A percentile compares a stretch with the other conserved stretches of the same genome.
These are phyloP conservation scores for Ylistrum balloti DNA, from an alignment of 1,140 invertebrate genomes.

Conservation along the genomic window DNA sequence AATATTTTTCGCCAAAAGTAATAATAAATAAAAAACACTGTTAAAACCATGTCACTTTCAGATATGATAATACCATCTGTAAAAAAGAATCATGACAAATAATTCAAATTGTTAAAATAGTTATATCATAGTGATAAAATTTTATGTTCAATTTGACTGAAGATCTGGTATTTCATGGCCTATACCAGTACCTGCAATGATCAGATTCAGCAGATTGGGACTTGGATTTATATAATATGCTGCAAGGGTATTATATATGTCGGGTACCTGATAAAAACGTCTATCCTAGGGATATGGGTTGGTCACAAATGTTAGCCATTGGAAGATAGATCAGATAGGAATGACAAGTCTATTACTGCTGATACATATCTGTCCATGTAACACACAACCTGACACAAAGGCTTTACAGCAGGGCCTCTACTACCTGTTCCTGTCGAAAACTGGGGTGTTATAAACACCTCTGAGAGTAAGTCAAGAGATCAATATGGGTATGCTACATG, in stretches of 20 bases:
- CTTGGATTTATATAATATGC: not conserved
- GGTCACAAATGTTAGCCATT: not conserved
- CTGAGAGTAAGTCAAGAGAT: not conserved
- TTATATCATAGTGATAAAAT: too few relatives aligned
- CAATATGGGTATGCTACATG: not conserved
- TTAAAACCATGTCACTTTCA: too few relatives aligned
- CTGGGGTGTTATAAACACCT: not conserved
- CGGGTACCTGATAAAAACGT: not conserved
- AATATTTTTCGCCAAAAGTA: too few relatives aligned
- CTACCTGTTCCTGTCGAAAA: not conserved
- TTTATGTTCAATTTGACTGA: too few relatives aligned
- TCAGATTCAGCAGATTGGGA: too few relatives aligned
- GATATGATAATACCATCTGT: too few relatives aligned
- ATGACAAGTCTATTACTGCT: slow-evolving; percentile 7
- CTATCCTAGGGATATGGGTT: not conserved
- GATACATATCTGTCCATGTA: not conserved
- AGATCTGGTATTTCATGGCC: too few relatives aligned
- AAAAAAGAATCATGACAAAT: too few relatives aligned
- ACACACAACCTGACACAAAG: not conserved
- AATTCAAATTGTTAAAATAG: too few relatives aligned
- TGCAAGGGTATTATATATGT: slow-evolving; percentile 5
- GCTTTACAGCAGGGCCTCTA: not conserved
- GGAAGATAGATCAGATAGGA: not conserved
- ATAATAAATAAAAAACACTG: too few relatives aligned
- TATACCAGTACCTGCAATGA: too few relatives aligned